phyloP scores from a whole-genome alignment of 2,888 invertebrate species.

The Empis stercorea region DNA sequence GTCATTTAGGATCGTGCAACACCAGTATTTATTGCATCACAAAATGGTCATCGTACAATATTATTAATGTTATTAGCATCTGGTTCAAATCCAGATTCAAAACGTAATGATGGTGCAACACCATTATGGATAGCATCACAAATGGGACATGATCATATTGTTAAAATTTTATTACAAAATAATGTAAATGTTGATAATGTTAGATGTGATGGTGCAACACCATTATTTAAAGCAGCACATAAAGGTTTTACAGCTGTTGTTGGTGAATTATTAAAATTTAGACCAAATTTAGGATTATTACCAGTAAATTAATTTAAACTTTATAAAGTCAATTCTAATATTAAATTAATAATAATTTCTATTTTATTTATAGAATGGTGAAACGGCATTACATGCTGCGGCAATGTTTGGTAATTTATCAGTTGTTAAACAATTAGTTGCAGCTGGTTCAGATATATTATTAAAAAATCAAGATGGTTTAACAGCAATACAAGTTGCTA shows the following conservation, averaged over 20 bases:
- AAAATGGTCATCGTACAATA: constrained; percentile 81
- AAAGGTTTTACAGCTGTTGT: constrained; percentile 86
- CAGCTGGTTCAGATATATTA: constrained; percentile 52
- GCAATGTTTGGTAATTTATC: constrained; percentile 75
- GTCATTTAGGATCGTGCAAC: constrained; percentile 86
- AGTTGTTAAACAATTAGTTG: constrained; percentile 62
- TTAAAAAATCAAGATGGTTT: constrained; percentile 60
- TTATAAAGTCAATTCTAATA: not conserved
- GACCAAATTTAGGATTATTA: constrained; percentile 67
- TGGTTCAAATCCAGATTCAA: constrained; percentile 60
- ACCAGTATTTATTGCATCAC: constrained; percentile 83
- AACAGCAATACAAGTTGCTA: constrained; percentile 53
- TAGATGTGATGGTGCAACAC: constrained; percentile 84
- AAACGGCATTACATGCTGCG: constrained; percentile 82
- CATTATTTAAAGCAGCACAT: constrained; percentile 88
- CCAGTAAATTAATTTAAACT: constrained; percentile 45
- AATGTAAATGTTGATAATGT: constrained; percentile 70
- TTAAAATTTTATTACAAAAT: constrained; percentile 58
- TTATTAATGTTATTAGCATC: constrained; percentile 56
- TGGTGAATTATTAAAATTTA: constrained; percentile 65
- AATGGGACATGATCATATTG: constrained; percentile 82
- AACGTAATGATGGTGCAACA: constrained; percentile 72
- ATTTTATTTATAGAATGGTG: constrained; percentile 63
- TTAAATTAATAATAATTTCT: constrained; percentile 4
- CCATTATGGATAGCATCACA: constrained; percentile 91